These are phyloP conservation scores for Heliconius nattereri DNA, from an alignment of 1,140 invertebrate species.

Conservation along the genomic window DNA sequence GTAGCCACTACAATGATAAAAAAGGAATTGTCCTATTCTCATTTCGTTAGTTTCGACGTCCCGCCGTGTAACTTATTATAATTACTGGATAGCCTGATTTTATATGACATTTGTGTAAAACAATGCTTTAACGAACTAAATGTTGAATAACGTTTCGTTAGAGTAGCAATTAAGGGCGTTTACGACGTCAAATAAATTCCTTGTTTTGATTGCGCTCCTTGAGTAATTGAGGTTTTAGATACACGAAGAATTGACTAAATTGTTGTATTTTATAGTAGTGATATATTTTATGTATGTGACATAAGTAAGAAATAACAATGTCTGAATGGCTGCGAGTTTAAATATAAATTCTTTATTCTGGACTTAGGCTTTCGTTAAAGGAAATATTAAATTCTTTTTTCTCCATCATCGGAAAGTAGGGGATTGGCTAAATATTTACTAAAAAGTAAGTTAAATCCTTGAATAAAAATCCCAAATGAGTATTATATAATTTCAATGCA, in stretches of 20 bases:
- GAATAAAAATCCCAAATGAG: no score
- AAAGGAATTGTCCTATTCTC: constrained; percentile 19
- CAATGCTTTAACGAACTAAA: constrained; percentile 33
- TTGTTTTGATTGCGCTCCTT: constrained; percentile 15
- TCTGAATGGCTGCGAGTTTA: no score
- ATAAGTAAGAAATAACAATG: constrained; percentile 1
- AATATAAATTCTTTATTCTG: no score
- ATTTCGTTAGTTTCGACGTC: constrained; percentile 14
- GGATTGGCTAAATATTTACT: background rate
- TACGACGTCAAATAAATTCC: constrained; percentile 23
- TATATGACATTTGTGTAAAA: constrained; percentile 52
- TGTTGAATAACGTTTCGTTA: constrained; percentile 9
- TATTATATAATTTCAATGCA: no score
- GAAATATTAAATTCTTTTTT: no score
- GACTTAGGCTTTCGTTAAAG: no score
- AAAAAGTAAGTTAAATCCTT: background rate
- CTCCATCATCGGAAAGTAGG: no score
- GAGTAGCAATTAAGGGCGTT: constrained; percentile 18
- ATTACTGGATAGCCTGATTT: constrained; percentile 47
- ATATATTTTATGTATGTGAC: background rate
- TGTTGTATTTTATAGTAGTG: background rate
- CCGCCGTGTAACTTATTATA: constrained; percentile 34
- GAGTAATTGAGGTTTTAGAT: constrained; percentile 10
- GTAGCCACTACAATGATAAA: constrained; percentile 36
- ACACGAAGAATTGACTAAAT: background rate